Percentiles rank a stretch among this genome's conserved stretches.
Conservation (phyloP, 2,113 vertebrate genomes). For the Podarcis cretensis region DNA sequence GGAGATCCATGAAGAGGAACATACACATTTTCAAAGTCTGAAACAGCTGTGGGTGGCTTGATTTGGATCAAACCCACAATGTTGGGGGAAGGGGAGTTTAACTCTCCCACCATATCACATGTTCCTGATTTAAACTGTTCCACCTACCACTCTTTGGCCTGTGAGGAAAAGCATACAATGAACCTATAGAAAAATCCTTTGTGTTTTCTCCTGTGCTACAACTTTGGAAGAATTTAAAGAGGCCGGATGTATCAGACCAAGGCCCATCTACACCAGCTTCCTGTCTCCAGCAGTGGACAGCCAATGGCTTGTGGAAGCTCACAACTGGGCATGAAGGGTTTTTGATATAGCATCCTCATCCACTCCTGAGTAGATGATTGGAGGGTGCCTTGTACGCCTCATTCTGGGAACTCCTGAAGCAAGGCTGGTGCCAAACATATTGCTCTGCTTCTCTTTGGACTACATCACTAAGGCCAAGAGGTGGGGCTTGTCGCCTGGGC, state of each 20-base stretch:
- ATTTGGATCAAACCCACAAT: neutral
- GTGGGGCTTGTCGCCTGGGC: too few species aligned
- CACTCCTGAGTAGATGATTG: too few species aligned
- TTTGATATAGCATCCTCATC: accelerated
- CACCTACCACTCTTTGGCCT: neutral
- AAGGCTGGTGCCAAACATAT: too few species aligned
- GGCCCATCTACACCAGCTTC: neutral
- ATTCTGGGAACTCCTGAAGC: too few species aligned
- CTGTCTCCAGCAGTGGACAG: neutral
- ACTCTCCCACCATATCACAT: neutral
- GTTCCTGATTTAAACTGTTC: neutral
- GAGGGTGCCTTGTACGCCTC: too few species aligned
- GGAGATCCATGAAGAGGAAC: neutral
- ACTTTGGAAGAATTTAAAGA: neutral
- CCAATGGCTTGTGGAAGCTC: neutral
- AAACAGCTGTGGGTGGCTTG: neutral
- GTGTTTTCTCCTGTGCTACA: neutral
- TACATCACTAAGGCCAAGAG: too few species aligned
- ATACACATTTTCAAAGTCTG: neutral
- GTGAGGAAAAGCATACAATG: neutral
- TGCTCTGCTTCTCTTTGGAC: too few species aligned
- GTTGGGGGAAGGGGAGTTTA: neutral
- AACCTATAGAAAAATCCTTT: neutral
- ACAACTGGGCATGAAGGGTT: accelerated
- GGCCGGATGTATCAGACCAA: neutral